A percentile compares a stretch with the other conserved stretches of the same genome.
These are phyloP conservation scores for Anoplius nigerrimus DNA, from an alignment of 2,888 invertebrate species.

Conservation along the genomic window DNA sequence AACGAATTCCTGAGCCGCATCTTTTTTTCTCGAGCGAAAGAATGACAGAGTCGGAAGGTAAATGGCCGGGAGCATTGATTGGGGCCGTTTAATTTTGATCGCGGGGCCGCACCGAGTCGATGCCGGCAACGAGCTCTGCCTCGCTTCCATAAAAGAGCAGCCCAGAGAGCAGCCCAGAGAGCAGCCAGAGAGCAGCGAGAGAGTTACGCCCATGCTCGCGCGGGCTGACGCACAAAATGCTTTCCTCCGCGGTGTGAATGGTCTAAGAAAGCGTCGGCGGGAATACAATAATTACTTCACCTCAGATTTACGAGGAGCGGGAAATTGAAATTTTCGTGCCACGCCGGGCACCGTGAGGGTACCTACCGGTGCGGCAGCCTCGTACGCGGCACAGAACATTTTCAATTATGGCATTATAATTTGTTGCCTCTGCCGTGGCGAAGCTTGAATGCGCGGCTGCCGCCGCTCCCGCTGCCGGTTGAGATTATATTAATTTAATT, in stretches of 20 bases:
- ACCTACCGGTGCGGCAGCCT: conserved; percentile 28
- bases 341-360: conserved; percentile 54
- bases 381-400: conserved; percentile 65
- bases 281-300: conserved; percentile 74
- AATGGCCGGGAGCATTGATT: too few species aligned
- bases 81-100: not conserved
- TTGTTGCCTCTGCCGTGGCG: conserved; percentile 64
- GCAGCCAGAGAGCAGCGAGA: conserved; percentile 24
- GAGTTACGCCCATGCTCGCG: conserved; percentile 64
- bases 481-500: conserved; percentile 73
- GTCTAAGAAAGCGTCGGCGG: conserved; percentile 67
- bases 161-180: conserved; percentile 58
- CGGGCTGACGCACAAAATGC: conserved; percentile 68
- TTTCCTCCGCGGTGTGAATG: conserved; percentile 59
- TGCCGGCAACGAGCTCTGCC: not conserved
- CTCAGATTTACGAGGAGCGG: conserved; percentile 72
- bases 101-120: not conserved
- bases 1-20: too few species aligned
- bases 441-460: conserved; percentile 46
- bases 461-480: conserved; percentile 49
- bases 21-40: not conserved
- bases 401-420: conserved; percentile 73
- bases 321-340: conserved; percentile 73
- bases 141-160: conserved; percentile 34
- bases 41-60: not conserved